Evolutionary conservation across 2,888 invertebrate species (phyloP), one percentile per base, ranked within the genome.

Genomic region (Pristionchus fissidentatus): DNA sequence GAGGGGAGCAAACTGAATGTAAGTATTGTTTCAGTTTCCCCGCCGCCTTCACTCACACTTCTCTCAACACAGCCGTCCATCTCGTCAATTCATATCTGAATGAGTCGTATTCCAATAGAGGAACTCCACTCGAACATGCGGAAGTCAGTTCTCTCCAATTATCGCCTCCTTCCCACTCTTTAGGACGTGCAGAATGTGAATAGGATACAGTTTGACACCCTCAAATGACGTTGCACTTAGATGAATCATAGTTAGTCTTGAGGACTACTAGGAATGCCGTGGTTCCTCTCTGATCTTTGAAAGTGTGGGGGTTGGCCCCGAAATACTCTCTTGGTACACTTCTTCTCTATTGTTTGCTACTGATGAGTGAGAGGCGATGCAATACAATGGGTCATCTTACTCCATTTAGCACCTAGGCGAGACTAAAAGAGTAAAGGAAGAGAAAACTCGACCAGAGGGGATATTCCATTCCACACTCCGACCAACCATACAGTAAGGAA

Each of bases 41-140:
- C 19, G 84, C 75, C 41, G 88, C 87, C 19, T 91, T 89, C 85
- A 88, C 90, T 57, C 91, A 91, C 80, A 90, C 90, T 3, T 88
- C 89, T 8, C 83, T 89, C 43, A 91, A 90, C 83, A 91, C 90
- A n/a, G 91, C 91, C 7, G 90, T 90, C 15, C 85, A 86, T 41
- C 86, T 87, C 83, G 77, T 91, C 49, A 87, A 91, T 85, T 81
- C 83, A 43, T 91, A 90, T 84, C 80, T 91, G 73, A 90, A 91
- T 75, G 85, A 83, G 41, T 87, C 88, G 26, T 91, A 88, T 83
- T 85, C 86, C 35, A 85, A 86, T 32, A 84, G 90, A 26, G 89
- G 86, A 75, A 84, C 85, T 13, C 84, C 84, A 41, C 83, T 89
- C 38, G 87, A 87, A 19, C 85, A 86, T 43, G 84, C 85, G 29